phyloP scores from a whole-genome alignment of 2,797 vertebrate species.

The Siniperca obscura region DNA sequence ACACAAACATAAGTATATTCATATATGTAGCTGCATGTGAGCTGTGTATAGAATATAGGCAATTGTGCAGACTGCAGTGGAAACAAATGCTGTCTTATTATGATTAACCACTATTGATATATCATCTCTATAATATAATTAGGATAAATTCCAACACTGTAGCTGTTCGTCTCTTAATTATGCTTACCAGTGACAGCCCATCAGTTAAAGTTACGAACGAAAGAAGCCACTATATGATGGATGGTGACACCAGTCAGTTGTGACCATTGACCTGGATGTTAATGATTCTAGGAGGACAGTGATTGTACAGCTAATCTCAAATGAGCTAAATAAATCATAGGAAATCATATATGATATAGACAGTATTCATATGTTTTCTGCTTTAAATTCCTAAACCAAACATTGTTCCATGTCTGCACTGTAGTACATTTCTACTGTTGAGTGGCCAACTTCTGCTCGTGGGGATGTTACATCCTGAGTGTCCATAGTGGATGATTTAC shows the following conservation, averaged over 20 bases:
- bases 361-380: neutral
- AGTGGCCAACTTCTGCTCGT: neutral
- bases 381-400: neutral
- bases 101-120: slow-evolving; percentile 67
- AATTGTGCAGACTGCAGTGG: slow-evolving; percentile 10
- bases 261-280: slow-evolving; percentile 52
- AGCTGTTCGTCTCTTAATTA: slow-evolving; percentile 62
- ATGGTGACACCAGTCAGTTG: slow-evolving; percentile 43
- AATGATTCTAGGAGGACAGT: slow-evolving; percentile 21
- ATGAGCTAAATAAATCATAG: slow-evolving; percentile 25
- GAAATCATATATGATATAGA: neutral
- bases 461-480: neutral
- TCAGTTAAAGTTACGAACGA: slow-evolving; percentile 50
- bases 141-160: slow-evolving; percentile 67
- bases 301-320: neutral
- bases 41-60: neutral
- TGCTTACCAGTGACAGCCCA: slow-evolving; percentile 47
- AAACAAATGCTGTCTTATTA: slow-evolving; percentile 51
- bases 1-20: neutral
- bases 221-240: slow-evolving; percentile 30
- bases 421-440: neutral
- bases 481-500: neutral
- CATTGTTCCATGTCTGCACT: neutral
- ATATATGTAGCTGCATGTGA: neutral
- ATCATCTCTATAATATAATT: slow-evolving; percentile 66